Conservation (phyloP, 2,888 invertebrate species). For the Teleogryllus oceanicus region DNA sequence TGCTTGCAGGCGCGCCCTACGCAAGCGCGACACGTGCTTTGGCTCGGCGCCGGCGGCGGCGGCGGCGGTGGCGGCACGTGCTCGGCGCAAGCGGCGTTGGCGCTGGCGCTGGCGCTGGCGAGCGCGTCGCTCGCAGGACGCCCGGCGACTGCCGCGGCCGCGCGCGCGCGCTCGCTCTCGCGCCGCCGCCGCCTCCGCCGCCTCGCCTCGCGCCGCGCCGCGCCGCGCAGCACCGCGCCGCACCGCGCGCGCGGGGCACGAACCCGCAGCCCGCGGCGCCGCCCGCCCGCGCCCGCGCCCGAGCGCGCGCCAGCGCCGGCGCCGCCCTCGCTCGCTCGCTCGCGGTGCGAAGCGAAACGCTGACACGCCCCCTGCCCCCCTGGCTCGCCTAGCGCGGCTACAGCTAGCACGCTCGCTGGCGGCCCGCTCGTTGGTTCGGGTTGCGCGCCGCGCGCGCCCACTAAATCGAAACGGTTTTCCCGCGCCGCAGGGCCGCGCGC, state of each 20-base stretch:
- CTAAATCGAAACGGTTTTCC: conserved; percentile 2
- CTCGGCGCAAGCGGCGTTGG: too few species aligned
- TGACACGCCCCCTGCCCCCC: neutral
- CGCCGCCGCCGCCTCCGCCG: neutral
- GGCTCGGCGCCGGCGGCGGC: too few species aligned
- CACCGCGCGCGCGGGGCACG: neutral
- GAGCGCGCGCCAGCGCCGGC: neutral
- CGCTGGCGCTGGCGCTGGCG: too few species aligned
- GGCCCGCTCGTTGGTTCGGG: neutral
- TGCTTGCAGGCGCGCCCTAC: conserved; percentile 9
- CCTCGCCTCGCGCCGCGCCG: neutral
- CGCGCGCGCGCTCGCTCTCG: neutral
- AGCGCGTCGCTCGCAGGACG: too few species aligned
- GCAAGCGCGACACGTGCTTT: neutral
- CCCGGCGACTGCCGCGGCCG: neutral
- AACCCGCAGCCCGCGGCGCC: neutral
- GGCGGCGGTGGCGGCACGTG: too few species aligned
- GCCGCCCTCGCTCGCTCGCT: neutral
- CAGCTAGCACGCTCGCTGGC: neutral
- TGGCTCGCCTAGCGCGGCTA: too few species aligned
- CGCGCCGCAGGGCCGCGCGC: conserved; percentile 1
- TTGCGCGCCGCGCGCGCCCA: neutral
- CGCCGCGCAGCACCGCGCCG: neutral
- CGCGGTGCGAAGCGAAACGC: neutral
- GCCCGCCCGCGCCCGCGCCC: neutral